Conservation (phyloP, 2,797 vertebrate genomes). For the Darevskia mixta region DNA sequence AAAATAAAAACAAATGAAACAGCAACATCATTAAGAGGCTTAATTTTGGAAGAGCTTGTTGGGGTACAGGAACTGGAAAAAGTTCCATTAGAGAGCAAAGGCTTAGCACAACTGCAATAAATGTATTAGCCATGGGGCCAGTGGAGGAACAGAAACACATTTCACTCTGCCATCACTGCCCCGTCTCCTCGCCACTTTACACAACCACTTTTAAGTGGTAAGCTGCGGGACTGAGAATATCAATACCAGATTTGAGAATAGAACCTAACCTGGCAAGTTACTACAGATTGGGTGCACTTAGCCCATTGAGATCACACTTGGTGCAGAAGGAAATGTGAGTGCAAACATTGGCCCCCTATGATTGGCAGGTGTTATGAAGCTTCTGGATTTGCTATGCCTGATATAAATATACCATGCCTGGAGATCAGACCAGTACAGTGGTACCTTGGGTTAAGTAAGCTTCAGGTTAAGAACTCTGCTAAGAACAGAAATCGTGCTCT, state of each 20-base stretch:
- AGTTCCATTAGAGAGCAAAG: neutral
- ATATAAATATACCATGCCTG: neutral
- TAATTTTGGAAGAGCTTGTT: constrained; percentile 49
- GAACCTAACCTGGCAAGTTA: neutral
- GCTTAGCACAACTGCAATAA: neutral
- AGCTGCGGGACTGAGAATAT: neutral
- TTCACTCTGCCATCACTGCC: neutral
- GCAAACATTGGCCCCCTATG: neutral
- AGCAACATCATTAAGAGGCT: neutral
- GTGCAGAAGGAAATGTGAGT: neutral
- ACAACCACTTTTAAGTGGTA: neutral
- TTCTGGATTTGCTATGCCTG: neutral
- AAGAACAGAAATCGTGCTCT: no score
- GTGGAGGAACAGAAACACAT: neutral
- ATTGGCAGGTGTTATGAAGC: neutral
- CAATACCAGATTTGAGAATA: neutral
- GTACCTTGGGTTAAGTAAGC: no score
- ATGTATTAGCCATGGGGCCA: neutral
- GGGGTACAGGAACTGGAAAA: constrained; percentile 16
- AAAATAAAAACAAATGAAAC: constrained; percentile 63
- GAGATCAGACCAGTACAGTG: neutral
- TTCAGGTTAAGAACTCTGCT: no score
- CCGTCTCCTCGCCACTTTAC: neutral
- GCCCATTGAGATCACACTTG: neutral
- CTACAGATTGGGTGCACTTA: neutral